Evolutionary conservation across 2,113 vertebrate genomes (phyloP).

Genomic region (Pseudopipra pipra): DNA sequence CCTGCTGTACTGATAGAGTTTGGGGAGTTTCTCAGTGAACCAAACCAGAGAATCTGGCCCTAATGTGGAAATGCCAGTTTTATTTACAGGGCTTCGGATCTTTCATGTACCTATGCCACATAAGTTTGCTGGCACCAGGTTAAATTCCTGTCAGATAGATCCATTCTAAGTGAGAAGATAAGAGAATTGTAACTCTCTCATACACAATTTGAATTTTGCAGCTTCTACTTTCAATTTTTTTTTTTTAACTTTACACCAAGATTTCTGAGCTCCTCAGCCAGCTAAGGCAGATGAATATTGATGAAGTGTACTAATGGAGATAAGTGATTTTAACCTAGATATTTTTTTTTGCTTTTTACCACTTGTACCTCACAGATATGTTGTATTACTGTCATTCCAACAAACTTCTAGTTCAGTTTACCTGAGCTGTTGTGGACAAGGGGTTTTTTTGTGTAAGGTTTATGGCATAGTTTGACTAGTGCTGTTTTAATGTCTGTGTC

Average conservation of each 20-base stretch:
- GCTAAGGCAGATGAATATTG: accelerated
- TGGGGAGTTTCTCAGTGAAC: background rate
- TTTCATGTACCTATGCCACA: background rate
- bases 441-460: background rate
- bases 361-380: background rate
- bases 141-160: background rate
- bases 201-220: background rate
- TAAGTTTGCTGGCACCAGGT: background rate
- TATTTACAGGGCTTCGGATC: background rate
- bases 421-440: background rate
- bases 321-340: background rate
- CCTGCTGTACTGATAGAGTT: background rate
- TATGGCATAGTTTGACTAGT: constrained; percentile 8
- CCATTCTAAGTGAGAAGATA: background rate
- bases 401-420: background rate
- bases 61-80: background rate
- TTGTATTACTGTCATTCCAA: background rate
- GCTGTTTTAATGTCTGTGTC: constrained; percentile 45
- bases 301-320: background rate
- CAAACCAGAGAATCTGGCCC: background rate
- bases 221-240: background rate
- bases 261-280: background rate
- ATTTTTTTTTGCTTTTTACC: background rate
- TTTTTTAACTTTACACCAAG: background rate
- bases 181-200: background rate